Evolutionary conservation across 2,797 vertebrate genomes (phyloP).

Genomic region (Pantherophis vulpinus): DNA sequence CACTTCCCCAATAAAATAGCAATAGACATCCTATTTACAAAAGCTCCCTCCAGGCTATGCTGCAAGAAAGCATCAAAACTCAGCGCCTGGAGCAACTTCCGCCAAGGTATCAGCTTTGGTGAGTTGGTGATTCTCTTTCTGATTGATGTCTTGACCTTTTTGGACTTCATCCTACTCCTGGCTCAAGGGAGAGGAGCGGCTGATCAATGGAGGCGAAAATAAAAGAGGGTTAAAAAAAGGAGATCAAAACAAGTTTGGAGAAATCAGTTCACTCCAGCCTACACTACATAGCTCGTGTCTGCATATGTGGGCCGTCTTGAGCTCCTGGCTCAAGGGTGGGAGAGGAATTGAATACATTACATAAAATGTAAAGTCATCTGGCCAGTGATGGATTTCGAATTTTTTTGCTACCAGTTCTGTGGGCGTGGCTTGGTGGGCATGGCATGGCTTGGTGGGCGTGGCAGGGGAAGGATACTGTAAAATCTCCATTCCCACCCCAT

Average conservation of each 20-base stretch:
- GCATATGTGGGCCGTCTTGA: not conserved
- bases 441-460: too few species aligned
- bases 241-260: not conserved
- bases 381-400: too few species aligned
- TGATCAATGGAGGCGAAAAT: not conserved
- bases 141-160: slow-evolving; percentile 7
- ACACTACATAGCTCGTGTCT: not conserved
- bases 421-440: too few species aligned
- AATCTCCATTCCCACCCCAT: too few species aligned
- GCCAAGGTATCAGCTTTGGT: not conserved
- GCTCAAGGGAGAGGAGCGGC: not conserved
- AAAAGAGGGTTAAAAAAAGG: not conserved
- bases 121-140: not conserved
- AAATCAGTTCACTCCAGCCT: not conserved
- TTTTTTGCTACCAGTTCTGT: too few species aligned
- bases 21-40: slow-evolving; percentile 15
- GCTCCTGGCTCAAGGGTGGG: too few species aligned
- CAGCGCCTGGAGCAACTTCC: not conserved
- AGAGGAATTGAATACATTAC: too few species aligned
- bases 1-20: not conserved
- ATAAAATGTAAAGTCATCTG: too few species aligned
- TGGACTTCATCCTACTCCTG: not conserved
- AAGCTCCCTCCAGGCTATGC: slow-evolving; percentile 2
- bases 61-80: not conserved
- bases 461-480: too few species aligned